A percentile compares a stretch with the other conserved stretches of the same genome.
Conservation (phyloP, 2,113 vertebrate species). For the Gasterosteus nipponicus region DNA sequence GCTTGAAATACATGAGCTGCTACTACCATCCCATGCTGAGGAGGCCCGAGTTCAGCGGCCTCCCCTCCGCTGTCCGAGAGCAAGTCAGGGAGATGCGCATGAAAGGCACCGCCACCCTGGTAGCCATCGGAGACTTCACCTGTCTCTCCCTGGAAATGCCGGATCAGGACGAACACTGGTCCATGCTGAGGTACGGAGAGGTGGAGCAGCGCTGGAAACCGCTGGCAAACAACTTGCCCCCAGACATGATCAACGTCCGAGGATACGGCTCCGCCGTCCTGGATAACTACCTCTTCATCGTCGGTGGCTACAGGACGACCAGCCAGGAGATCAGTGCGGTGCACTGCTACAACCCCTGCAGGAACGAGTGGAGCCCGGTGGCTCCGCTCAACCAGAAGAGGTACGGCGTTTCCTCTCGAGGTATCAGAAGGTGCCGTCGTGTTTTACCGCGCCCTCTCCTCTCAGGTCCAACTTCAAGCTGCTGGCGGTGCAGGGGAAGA, state of each 20-base stretch:
- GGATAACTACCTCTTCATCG: constrained; percentile 95
- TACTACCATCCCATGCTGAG: constrained; percentile 90
- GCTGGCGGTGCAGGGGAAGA: constrained; percentile 88
- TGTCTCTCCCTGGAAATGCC: constrained; percentile 79
- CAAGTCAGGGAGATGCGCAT: constrained; percentile 87
- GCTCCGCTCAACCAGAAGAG: constrained; percentile 97
- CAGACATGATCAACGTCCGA: constrained; percentile 89
- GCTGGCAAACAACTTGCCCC: constrained; percentile 85
- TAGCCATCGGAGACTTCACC: constrained; percentile 88
- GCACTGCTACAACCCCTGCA: constrained; percentile 94
- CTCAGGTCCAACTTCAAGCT: constrained; percentile 96
- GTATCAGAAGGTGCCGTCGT: neutral
- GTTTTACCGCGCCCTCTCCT: constrained; percentile 8
- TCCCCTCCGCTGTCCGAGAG: constrained; percentile 77
- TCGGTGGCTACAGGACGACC: constrained; percentile 89
- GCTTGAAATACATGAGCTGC: constrained; percentile 88
- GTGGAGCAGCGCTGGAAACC: constrained; percentile 88
- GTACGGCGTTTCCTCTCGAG: constrained; percentile 70
- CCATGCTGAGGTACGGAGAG: constrained; percentile 90
- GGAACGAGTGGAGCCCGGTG: constrained; percentile 91
- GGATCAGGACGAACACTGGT: constrained; percentile 84
- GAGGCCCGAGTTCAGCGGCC: constrained; percentile 81
- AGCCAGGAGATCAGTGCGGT: constrained; percentile 93
- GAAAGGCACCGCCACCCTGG: constrained; percentile 86
- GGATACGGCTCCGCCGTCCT: constrained; percentile 89